A percentile compares a stretch with the other conserved stretches of the same genome.
Evolutionary conservation across 2,797 vertebrate species (phyloP).

Genomic region (Halcyon chelicuti): DNA sequence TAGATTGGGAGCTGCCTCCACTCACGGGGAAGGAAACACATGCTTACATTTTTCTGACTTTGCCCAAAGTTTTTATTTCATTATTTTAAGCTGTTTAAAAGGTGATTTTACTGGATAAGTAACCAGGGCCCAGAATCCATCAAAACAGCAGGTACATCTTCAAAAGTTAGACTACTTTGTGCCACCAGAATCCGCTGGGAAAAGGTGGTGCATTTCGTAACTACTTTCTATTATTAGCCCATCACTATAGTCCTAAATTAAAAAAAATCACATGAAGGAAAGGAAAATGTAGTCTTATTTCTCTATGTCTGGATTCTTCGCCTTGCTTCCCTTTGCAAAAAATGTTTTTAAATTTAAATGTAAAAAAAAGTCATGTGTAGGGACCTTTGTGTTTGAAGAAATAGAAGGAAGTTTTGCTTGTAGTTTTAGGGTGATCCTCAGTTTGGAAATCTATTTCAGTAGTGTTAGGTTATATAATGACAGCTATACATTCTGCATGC

Average conservation of each 20-base stretch:
- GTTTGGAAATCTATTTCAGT: neutral
- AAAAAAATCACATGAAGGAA: conserved; percentile 1
- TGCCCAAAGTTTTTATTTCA: neutral
- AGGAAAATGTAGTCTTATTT: neutral
- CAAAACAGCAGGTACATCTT: neutral
- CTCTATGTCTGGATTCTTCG: neutral
- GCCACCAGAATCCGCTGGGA: neutral
- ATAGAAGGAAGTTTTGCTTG: neutral
- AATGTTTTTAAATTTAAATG: neutral
- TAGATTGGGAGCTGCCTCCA: neutral
- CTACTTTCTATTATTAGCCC: neutral
- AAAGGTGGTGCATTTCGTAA: neutral
- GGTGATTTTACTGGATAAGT: neutral
- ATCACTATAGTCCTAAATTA: neutral
- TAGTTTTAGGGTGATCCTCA: neutral
- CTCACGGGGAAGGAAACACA: neutral
- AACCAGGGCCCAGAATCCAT: neutral
- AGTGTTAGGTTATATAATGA: neutral
- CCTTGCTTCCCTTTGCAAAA: neutral
- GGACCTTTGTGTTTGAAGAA: neutral
- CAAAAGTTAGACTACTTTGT: neutral
- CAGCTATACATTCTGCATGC: neutral
- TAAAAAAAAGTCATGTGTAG: neutral
- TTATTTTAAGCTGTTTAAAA: neutral
- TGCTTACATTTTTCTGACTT: neutral